Percentiles rank a stretch among this genome's conserved stretches.
phyloP scores from a whole-genome alignment of 2,113 vertebrate species.

The Seriola dumerili region DNA sequence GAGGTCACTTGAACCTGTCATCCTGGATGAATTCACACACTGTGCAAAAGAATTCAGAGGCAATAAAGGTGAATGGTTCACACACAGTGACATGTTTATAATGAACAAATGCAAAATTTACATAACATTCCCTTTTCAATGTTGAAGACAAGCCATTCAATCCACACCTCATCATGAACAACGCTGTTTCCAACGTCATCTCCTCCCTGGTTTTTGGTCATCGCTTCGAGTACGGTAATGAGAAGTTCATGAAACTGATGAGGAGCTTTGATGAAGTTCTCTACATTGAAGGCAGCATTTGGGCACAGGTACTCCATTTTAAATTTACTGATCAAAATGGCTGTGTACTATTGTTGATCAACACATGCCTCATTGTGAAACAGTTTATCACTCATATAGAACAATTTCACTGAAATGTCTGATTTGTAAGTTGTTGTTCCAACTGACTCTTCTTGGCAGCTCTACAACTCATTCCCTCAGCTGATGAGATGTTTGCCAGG shows the following conservation, averaged over 20 bases:
- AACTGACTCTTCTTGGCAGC: constrained; percentile 55
- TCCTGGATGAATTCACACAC: constrained; percentile 81
- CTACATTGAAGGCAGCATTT: constrained; percentile 66
- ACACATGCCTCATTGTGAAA: too few relatives aligned
- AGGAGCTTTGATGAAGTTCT: constrained; percentile 57
- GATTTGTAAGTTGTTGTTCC: neutral
- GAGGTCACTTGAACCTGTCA: constrained; percentile 80
- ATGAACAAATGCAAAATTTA: neutral
- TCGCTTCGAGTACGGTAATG: constrained; percentile 86
- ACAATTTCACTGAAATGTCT: too few relatives aligned
- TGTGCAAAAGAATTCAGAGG: constrained; percentile 24
- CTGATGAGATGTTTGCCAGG: constrained; percentile 84
- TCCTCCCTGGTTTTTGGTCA: constrained; percentile 87
- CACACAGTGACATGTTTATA: fast-evolving
- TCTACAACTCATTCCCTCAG: constrained; percentile 77
- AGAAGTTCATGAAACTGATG: constrained; percentile 83
- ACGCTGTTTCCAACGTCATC: constrained; percentile 88
- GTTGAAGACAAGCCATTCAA: constrained; percentile 57
- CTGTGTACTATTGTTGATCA: too few relatives aligned
- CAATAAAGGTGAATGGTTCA: constrained; percentile 33
- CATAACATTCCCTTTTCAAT: neutral
- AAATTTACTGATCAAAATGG: neutral
- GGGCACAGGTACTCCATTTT: constrained; percentile 75
- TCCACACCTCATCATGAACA: constrained; percentile 85
- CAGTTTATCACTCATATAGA: too few relatives aligned